Base-by-base conservation (phyloP, 1,140 invertebrate species). In the Leguminivora glycinivorella region DNA sequence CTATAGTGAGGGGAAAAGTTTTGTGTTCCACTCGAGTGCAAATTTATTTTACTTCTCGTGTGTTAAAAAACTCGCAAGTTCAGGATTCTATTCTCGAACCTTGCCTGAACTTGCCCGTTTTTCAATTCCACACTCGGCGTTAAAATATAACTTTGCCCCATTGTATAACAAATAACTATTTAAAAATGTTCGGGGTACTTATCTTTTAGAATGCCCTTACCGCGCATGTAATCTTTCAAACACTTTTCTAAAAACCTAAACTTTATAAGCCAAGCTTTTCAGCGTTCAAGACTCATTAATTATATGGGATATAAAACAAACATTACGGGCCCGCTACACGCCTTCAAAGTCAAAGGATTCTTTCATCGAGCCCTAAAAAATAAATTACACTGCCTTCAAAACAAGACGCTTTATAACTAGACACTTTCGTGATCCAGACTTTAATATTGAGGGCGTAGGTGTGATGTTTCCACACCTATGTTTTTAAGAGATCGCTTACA, bases 321-420 rank as follows among this genome's bases (percentile, higher is more conserved):
- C 25, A 63, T 63, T 29, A 63, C 58, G 26, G 25, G 29, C 56
- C 12, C 25, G 24, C 25, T 63, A 52, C 10, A 14, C 25, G 25
- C 26, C 26, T 63, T 31, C 58, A 60, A 29, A 60, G 58, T 31
- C 25, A 63, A 63, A 29, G 58, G 26, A 63, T 63, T 29, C 58
- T 29, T 58, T 63, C 58, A 29, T 4, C 47, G 47, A 14, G 56
- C 56, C 10, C 58, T 29, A 29, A 63, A 63, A 63, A 63, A 63
- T 63, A 63, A 63, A 63, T 63, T 63, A 63, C 58, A 63, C 47
- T 52, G 58, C 58, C 10, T 60, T 58, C 4, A 7, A 22, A 52
- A 52, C 47, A 60, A 29, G 56, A 22, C 56, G 25, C n/a, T 60
- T 60, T 22, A 56, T 56, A 19, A 52, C n/a, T 52, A 52, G 47